Evolutionary conservation across 2,797 vertebrate species (phyloP), one percentile per base, ranked within the genome.

Genomic region (Phoeniculus purpureus): DNA sequence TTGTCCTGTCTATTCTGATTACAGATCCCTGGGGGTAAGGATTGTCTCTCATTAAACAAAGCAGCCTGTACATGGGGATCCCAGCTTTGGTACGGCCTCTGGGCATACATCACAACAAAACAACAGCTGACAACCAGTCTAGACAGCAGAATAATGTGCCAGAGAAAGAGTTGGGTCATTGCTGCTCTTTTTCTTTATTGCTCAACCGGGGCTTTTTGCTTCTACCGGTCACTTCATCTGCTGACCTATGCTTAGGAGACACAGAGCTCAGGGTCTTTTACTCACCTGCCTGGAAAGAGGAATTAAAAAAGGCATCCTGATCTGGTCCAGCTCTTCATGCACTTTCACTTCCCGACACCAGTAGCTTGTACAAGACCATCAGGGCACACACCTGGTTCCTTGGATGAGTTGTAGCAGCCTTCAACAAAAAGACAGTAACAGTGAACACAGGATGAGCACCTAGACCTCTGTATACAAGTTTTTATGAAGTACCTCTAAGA

Each of bases 41-140:
- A 83, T 87, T 92, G 85, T 86, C 75, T 84, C 82, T 92, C 52
- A 74, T 89, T 94, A 92, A 94, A 86, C 62, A 85, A 84, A 92
- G 88, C 75, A 45, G 83, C 77, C 81, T 62, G 40, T 88, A 78
- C 21, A 2, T 29, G 88, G 94, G 90, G 72, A 94, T 92, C 75
- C 88, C 86, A 68, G 85, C 94, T 85, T 91, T 87, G 86, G 81
- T 91, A 81, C 55, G 52, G 79, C 91, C 88, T 91, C 72, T 59
- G 55, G 93, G 85, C 90, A 86, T 26, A 15, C 45, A 90, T 18
- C 94, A 34, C 82, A 90, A 84, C 86, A 85, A 94, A 95, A 88
- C 81, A 83, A 61, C 50, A 88, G 84, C 88, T 93, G 88, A 92
- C 86, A 94, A 17, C 40, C 87, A 65, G 87, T 93, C 92, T 95